Conservation (phyloP, 2,888 invertebrate species). For the Cosmorhoe ocellata region DNA sequence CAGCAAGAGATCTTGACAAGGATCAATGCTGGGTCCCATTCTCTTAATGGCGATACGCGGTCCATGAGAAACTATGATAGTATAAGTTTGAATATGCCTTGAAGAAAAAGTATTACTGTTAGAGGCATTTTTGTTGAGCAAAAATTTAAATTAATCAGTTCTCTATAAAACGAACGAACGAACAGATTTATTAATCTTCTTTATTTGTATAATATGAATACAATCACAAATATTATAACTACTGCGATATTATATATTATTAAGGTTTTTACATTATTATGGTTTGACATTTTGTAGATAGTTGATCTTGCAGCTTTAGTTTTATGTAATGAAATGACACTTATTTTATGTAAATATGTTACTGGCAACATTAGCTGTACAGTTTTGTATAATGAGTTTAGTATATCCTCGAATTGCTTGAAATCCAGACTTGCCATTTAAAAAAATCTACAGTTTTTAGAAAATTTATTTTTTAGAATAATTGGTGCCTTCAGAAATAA, state of each 20-base stretch:
- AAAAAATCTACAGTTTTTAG: slow-evolving; percentile 29
- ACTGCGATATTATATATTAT: slow-evolving; percentile 18
- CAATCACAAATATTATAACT: slow-evolving; percentile 20
- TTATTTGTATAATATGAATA: slow-evolving; percentile 27
- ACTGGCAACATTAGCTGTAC: slow-evolving; percentile 49
- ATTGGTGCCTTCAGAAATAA: slow-evolving; percentile 33
- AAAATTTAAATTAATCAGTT: slow-evolving; percentile 13
- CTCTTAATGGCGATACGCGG: slow-evolving; percentile 64
- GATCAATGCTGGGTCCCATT: slow-evolving; percentile 74
- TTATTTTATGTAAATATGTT: slow-evolving; percentile 51
- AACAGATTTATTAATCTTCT: slow-evolving; percentile 18
- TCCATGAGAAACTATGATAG: slow-evolving; percentile 74
- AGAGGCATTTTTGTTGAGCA: slow-evolving; percentile 13
- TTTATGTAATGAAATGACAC: slow-evolving; percentile 39
- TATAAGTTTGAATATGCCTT: slow-evolving; percentile 78
- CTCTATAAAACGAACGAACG: slow-evolving; percentile 21
- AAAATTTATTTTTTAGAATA: slow-evolving; percentile 25
- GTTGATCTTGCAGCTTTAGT: slow-evolving; percentile 26
- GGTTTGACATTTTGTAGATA: slow-evolving; percentile 31
- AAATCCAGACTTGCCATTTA: slow-evolving; percentile 64
- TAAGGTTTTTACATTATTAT: slow-evolving; percentile 15
- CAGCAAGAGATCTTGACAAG: slow-evolving; percentile 86
- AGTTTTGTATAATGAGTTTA: slow-evolving; percentile 41
- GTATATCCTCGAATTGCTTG: slow-evolving; percentile 57
- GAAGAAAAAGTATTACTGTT: slow-evolving; percentile 25